Evolutionary conservation across 2,113 vertebrate genomes (phyloP).

Genomic region (Terrapene triunguis): DNA sequence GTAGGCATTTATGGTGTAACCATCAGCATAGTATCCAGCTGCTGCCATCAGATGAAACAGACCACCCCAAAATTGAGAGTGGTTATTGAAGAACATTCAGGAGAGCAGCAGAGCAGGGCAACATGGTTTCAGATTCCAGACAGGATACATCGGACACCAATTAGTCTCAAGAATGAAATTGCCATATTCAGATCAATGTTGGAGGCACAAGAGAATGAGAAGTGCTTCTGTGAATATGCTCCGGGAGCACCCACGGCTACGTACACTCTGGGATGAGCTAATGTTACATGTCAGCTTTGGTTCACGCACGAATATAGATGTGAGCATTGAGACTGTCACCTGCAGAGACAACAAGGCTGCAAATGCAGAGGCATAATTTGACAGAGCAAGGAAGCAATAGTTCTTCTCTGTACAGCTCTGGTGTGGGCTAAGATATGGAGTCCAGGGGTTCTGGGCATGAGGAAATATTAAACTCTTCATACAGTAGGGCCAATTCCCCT

Average conservation of each 20-base stretch:
- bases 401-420: not conserved
- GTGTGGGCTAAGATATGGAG: accelerated
- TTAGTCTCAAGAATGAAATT: not conserved
- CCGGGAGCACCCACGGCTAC: accelerated
- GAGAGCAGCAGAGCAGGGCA: not conserved
- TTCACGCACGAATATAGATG: accelerated
- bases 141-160: not conserved
- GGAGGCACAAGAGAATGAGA: not conserved
- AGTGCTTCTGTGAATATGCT: not conserved
- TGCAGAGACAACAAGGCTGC: not conserved
- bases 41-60: accelerated
- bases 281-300: accelerated
- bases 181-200: not conserved
- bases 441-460: accelerated
- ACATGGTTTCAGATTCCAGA: not conserved
- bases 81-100: not conserved
- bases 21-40: not conserved
- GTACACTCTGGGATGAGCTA: accelerated
- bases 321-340: not conserved
- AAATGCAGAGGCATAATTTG: accelerated
- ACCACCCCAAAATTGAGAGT: accelerated
- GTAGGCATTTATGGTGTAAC: accelerated
- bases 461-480: not conserved
- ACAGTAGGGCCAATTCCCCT: not conserved
- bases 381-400: not conserved